These are phyloP conservation scores for Elysia crispata DNA, from an alignment of 2,888 invertebrate species.

Conservation along the genomic window DNA sequence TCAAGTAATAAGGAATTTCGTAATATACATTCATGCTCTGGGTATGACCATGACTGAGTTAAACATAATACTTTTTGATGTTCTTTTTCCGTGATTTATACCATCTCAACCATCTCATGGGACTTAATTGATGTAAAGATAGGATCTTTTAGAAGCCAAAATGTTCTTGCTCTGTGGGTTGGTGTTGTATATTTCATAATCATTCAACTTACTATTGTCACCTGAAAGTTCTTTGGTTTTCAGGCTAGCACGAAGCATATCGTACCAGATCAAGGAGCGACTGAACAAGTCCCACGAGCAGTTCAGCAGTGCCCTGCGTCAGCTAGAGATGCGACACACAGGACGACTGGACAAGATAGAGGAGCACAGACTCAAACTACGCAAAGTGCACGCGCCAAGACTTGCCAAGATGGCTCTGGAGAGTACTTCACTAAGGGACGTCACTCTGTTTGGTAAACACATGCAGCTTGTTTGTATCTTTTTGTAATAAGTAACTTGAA, in stretches of 20 bases:
- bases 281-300: conserved; percentile 87
- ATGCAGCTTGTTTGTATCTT: too few species aligned
- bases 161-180: background rate
- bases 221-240: conserved; percentile 10
- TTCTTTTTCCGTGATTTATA: too few species aligned
- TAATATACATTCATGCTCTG: too few species aligned
- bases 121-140: too few species aligned
- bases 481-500: too few species aligned
- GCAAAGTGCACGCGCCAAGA: conserved; percentile 87
- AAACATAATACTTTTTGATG: too few species aligned
- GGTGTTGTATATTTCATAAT: background rate
- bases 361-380: conserved; percentile 82
- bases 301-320: conserved; percentile 85
- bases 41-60: too few species aligned
- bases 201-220: background rate
- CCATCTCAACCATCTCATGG: too few species aligned
- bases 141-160: background rate
- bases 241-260: conserved; percentile 85
- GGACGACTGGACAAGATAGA: conserved; percentile 88
- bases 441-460: conserved; percentile 86
- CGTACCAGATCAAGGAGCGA: conserved; percentile 86
- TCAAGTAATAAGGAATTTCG: too few species aligned
- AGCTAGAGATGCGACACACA: conserved; percentile 84
- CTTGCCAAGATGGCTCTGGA: conserved; percentile 89
- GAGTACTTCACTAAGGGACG: conserved; percentile 89